phyloP scores from a whole-genome alignment of 2,113 vertebrate genomes.

The Dromiciops gliroides region DNA sequence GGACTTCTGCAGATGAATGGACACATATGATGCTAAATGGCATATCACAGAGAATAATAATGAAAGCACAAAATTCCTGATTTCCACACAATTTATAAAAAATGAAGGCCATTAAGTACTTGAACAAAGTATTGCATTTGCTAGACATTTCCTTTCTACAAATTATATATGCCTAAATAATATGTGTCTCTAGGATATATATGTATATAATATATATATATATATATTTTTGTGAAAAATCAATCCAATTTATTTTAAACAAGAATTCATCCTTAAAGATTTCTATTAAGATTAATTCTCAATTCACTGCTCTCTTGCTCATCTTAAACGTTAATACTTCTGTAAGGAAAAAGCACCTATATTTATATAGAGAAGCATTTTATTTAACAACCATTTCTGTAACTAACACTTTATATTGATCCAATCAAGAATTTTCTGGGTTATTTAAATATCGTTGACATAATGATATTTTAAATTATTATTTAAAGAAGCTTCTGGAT shows the following conservation, averaged over 20 bases:
- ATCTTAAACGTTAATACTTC: constrained; percentile 37
- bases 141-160: constrained; percentile 41
- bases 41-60: not conserved
- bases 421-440: not conserved
- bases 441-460: constrained; percentile 30
- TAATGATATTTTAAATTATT: constrained; percentile 43
- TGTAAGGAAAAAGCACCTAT: constrained; percentile 24
- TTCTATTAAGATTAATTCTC: constrained; percentile 59
- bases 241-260: constrained; percentile 62
- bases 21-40: constrained; percentile 5
- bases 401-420: constrained; percentile 17
- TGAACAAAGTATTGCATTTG: constrained; percentile 32
- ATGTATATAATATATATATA: constrained; percentile 40
- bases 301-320: constrained; percentile 34
- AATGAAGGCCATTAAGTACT: constrained; percentile 37
- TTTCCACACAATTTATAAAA: constrained; percentile 33
- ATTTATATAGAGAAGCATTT: constrained; percentile 49
- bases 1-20: constrained; percentile 29
- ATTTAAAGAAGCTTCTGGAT: not conserved
- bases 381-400: constrained; percentile 38
- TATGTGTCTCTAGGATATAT: constrained; percentile 52
- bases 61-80: constrained; percentile 23
- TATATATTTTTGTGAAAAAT: constrained; percentile 52
- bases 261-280: constrained; percentile 38
- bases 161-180: constrained; percentile 60